A percentile compares a stretch with the other conserved stretches of the same genome.
phyloP scores from a whole-genome alignment of 1,140 invertebrate genomes.

The Cotesia vestalis region DNA sequence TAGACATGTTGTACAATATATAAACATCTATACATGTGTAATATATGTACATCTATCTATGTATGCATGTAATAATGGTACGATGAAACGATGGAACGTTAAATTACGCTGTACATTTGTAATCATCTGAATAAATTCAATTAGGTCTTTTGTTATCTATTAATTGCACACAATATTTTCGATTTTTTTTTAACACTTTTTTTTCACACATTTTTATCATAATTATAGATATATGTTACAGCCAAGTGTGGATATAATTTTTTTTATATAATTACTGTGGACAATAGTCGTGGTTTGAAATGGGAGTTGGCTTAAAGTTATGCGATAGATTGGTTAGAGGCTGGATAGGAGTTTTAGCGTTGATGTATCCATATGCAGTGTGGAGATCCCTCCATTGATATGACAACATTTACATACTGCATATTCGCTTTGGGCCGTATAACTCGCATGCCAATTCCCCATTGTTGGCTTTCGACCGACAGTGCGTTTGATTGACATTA shows the following conservation, averaged over 20 bases:
- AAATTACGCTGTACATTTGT: conserved; percentile 22
- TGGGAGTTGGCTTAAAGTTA: conserved; percentile 9
- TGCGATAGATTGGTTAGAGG: background rate
- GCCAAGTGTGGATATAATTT: too few relatives aligned
- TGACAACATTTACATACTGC: conserved; percentile 68
- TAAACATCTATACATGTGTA: too few relatives aligned
- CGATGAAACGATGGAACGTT: conserved; percentile 19
- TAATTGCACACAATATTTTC: conserved; percentile 2
- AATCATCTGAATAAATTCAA: conserved; percentile 27
- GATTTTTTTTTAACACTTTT: background rate
- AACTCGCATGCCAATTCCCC: conserved; percentile 60
- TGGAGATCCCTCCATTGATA: conserved; percentile 62
- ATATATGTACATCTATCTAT: conserved; percentile 10
- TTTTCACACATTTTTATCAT: background rate
- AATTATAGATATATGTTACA: too few relatives aligned
- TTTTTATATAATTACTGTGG: too few relatives aligned
- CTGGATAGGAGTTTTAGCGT: conserved; percentile 40
- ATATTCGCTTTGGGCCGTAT: conserved; percentile 65
- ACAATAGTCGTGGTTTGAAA: too few relatives aligned
- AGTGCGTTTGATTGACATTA: conserved; percentile 67
- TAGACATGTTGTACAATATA: background rate
- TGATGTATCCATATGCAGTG: conserved; percentile 63
- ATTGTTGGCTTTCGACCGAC: conserved; percentile 65
- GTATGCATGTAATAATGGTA: conserved; percentile 6
- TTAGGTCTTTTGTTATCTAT: background rate